phyloP scores from a whole-genome alignment of 2,113 vertebrate species.

The Rhineura floridana region DNA sequence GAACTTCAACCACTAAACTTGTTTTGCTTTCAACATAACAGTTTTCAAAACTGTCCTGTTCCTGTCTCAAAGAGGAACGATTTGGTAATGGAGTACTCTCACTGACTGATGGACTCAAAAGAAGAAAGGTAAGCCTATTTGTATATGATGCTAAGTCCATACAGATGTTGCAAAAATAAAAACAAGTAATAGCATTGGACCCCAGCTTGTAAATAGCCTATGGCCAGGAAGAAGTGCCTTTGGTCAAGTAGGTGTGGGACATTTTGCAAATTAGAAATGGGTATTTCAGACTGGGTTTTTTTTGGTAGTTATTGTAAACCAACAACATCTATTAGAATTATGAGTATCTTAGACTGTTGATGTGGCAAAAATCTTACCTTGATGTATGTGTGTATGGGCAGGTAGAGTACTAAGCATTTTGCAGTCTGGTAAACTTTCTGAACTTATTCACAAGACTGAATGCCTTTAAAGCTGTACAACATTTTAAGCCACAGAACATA shows the following conservation, averaged over 20 bases:
- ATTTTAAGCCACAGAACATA: neutral
- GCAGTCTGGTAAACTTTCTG: neutral
- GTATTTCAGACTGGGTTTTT: neutral
- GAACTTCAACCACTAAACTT: neutral
- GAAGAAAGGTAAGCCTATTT: conserved; percentile 77
- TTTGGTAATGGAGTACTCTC: conserved; percentile 75
- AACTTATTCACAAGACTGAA: neutral
- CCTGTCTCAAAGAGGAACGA: conserved; percentile 53
- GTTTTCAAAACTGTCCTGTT: conserved; percentile 31
- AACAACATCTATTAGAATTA: no score
- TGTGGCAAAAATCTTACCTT: neutral
- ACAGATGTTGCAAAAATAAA: conserved; percentile 10
- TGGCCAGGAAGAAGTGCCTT: neutral
- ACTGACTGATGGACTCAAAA: conserved; percentile 83
- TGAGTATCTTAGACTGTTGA: no score
- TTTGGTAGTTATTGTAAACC: no score
- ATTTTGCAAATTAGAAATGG: neutral
- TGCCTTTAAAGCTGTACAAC: neutral
- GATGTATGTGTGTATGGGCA: neutral
- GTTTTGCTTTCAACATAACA: conserved; percentile 47
- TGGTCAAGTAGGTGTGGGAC: neutral
- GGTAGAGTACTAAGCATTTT: neutral
- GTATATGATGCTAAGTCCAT: conserved; percentile 1
- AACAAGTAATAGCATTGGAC: neutral
- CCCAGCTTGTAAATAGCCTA: neutral